A percentile compares a stretch with the other conserved stretches of the same genome.
These are phyloP conservation scores for Machimus atricapillus DNA, from an alignment of 2,888 invertebrate genomes.

Conservation along the genomic window DNA sequence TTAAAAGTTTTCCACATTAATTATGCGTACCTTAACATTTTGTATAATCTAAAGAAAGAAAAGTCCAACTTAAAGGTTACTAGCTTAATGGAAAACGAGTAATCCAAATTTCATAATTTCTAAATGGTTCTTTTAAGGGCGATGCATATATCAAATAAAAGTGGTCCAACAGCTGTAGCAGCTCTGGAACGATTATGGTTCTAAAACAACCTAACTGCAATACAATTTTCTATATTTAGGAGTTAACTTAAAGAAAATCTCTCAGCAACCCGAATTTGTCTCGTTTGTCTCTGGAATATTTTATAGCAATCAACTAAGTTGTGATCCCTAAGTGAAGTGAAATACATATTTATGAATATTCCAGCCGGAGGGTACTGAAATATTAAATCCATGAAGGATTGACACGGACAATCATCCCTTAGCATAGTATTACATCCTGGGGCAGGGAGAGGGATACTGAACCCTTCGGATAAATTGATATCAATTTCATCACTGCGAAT, in stretches of 20 bases:
- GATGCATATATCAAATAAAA: neutral
- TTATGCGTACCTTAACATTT: too few relatives aligned
- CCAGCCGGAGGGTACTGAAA: neutral
- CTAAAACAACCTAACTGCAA: neutral
- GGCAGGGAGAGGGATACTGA: neutral
- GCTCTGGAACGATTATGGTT: neutral
- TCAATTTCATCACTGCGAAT: neutral
- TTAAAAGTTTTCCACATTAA: too few relatives aligned
- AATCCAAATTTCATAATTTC: neutral
- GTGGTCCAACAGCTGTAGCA: neutral
- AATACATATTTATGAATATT: neutral
- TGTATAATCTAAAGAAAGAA: too few relatives aligned
- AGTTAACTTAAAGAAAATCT: neutral
- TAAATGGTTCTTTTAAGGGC: neutral
- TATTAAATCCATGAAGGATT: neutral
- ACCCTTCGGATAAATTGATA: neutral
- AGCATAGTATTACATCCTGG: neutral
- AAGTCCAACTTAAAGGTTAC: too few relatives aligned
- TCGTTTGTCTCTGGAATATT: neutral
- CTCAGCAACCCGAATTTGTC: neutral
- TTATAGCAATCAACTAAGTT: neutral
- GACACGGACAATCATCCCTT: neutral
- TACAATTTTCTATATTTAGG: neutral
- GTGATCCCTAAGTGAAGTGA: neutral
- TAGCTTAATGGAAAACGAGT: neutral